A percentile compares a stretch with the other conserved stretches of the same genome.
phyloP scores from a whole-genome alignment of 2,888 invertebrate species.

The Epistrophe grossulariae region DNA sequence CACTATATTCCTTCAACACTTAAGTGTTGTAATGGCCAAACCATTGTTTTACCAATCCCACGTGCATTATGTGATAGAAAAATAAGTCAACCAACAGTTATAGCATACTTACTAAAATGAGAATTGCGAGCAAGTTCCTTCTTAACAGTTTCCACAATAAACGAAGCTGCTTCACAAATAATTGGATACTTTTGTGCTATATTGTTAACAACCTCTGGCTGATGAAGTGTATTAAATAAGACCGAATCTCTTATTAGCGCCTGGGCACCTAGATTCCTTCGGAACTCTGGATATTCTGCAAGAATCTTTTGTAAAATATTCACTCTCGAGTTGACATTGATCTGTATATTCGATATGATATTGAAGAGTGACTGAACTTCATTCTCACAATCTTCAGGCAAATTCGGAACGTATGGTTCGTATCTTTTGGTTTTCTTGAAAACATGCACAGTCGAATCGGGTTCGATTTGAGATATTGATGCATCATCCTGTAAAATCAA shows the following conservation, averaged over 20 bases:
- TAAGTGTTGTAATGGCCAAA: too few relatives aligned
- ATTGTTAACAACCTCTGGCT: conserved; percentile 87
- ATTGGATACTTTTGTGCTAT: conserved; percentile 88
- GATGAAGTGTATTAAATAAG: conserved; percentile 87
- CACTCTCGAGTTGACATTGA: conserved; percentile 84
- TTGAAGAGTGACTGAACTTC: conserved; percentile 80
- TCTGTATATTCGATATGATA: conserved; percentile 82
- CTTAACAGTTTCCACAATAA: conserved; percentile 82
- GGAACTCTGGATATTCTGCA: conserved; percentile 88
- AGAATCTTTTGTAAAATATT: conserved; percentile 86
- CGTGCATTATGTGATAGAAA: too few relatives aligned
- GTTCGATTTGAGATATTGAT: conserved; percentile 85
- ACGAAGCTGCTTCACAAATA: conserved; percentile 87
- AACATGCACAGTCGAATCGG: conserved; percentile 86
- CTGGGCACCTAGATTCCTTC: conserved; percentile 88
- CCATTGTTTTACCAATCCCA: too few relatives aligned
- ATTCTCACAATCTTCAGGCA: conserved; percentile 76
- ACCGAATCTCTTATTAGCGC: conserved; percentile 90
- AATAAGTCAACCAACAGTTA: too few relatives aligned
- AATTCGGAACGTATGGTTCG: conserved; percentile 77
- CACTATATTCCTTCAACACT: too few relatives aligned
- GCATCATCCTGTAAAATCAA: conserved; percentile 86
- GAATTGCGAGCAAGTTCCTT: conserved; percentile 82
- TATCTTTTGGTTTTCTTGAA: conserved; percentile 82
- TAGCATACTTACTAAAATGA: conserved; percentile 68